A percentile compares a stretch with the other conserved stretches of the same genome.
phyloP scores from a whole-genome alignment of 2,797 vertebrate species.

The Champsocephalus gunnari region DNA sequence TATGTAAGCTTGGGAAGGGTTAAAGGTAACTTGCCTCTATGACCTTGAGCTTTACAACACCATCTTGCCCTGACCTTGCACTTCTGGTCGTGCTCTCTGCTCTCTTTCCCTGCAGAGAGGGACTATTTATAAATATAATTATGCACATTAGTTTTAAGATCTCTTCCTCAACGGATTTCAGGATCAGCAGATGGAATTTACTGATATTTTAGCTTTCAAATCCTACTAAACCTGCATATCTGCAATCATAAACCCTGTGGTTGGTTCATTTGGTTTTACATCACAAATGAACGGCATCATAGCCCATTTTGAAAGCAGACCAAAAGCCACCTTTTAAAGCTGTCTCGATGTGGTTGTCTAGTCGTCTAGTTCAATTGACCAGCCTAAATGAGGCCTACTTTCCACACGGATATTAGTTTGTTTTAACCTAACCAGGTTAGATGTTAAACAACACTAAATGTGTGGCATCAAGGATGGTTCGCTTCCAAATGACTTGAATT shows the following conservation, averaged over 20 bases:
- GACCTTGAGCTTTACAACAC: too few species aligned
- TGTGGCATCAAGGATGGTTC: background rate
- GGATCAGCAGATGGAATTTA: background rate
- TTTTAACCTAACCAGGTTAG: too few species aligned
- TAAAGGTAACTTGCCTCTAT: too few species aligned
- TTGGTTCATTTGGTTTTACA: background rate
- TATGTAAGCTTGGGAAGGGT: too few species aligned
- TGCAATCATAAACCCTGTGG: background rate
- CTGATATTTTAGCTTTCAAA: background rate
- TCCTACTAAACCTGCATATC: background rate
- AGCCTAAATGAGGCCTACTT: background rate
- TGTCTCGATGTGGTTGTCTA: background rate
- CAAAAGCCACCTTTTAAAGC: background rate
- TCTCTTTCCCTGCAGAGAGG: too few species aligned
- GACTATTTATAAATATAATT: too few species aligned
- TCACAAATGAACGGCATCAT: background rate
- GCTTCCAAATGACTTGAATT: constrained; percentile 30
- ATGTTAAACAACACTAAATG: background rate
- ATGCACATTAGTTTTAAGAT: background rate
- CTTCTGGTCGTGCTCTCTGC: too few species aligned
- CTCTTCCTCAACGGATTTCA: background rate
- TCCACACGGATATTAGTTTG: too few species aligned
- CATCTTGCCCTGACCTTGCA: too few species aligned
- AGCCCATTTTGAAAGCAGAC: background rate
- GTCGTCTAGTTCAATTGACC: background rate